Percentiles rank a stretch among this genome's conserved stretches.
Conservation (phyloP, 2,888 invertebrate genomes). For the Lumbricus terrestris region DNA sequence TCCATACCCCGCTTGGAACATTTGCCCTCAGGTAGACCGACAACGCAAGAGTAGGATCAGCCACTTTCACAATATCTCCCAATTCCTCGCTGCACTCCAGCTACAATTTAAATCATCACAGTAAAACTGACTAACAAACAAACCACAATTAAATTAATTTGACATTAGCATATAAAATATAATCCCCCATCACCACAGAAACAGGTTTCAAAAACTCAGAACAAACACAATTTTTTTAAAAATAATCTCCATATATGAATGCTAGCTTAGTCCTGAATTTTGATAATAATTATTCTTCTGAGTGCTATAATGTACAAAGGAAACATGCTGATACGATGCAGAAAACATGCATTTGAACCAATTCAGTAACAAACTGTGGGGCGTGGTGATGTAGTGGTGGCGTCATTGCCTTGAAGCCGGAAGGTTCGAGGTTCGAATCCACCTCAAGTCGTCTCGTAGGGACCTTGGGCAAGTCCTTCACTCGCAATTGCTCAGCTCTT, state of each 20-base stretch:
- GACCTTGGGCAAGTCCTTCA: no score
- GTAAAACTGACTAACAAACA: not conserved
- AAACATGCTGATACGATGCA: not conserved
- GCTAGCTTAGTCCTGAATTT: not conserved
- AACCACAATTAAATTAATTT: not conserved
- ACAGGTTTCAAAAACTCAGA: not conserved
- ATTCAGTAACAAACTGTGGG: no score
- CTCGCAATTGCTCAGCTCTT: no score
- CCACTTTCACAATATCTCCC: constrained; percentile 94
- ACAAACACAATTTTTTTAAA: not conserved
- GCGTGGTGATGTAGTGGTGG: no score
- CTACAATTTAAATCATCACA: constrained; percentile 47
- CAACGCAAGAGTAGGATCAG: constrained; percentile 91
- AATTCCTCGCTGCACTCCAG: constrained; percentile 97
- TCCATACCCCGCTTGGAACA: constrained; percentile 85
- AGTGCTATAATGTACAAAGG: not conserved
- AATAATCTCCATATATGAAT: not conserved
- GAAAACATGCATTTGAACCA: not conserved
- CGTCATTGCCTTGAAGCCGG: no score
- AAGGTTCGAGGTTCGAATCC: no score
- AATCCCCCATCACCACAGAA: no score
- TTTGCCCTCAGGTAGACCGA: constrained; percentile 96
- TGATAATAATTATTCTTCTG: not conserved
- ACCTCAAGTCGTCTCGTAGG: no score
- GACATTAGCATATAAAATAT: no score